These are phyloP conservation scores for Manis pentadactyla DNA, from an alignment of 2,797 vertebrate genomes.

Conservation along the genomic window DNA sequence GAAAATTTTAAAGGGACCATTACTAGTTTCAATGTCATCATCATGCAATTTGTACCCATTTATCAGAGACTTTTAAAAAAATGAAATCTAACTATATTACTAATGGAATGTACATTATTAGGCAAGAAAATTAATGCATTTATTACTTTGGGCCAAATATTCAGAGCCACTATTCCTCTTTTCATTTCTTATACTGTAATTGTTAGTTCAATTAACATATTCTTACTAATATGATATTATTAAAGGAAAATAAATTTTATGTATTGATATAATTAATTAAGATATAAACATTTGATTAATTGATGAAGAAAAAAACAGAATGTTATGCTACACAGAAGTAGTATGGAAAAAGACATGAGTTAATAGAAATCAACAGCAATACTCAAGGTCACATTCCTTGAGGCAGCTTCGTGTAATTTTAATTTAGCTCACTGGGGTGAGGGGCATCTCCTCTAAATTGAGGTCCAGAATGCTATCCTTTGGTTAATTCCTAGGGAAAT, in stretches of 20 bases:
- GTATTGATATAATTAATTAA: neutral
- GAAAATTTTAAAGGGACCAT: neutral
- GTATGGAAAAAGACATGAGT: neutral
- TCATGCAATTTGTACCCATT: neutral
- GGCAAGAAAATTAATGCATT: neutral
- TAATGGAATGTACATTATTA: neutral
- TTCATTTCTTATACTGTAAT: neutral
- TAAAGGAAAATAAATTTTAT: neutral
- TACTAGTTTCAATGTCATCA: neutral
- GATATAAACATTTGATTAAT: neutral
- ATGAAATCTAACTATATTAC: neutral
- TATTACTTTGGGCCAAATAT: neutral
- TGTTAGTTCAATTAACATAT: neutral
- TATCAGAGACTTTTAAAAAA: slow-evolving; percentile 38
- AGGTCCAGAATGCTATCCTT: neutral
- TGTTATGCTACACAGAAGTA: neutral
- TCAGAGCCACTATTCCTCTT: neutral
- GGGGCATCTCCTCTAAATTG: neutral
- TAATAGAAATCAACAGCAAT: neutral
- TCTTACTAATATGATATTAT: neutral
- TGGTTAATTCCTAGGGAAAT: neutral
- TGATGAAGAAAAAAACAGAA: neutral
- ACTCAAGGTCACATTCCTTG: neutral
- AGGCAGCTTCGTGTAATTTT: neutral
- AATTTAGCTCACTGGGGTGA: neutral